Conservation (phyloP, 2,888 invertebrate species). For the Galeopsomyia nigrocyanea region DNA sequence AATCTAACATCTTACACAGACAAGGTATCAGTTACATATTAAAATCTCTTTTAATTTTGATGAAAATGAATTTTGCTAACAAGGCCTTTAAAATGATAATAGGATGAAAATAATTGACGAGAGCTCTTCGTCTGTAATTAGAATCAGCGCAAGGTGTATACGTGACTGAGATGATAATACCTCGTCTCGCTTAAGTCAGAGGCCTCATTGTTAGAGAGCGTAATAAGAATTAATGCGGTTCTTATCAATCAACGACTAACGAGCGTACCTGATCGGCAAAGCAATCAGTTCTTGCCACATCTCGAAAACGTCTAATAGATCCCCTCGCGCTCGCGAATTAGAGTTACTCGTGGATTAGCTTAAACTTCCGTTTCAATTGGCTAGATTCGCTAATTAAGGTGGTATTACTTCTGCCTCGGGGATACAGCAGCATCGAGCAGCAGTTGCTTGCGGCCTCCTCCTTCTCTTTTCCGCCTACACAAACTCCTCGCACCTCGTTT, state of each 20-base stretch:
- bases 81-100: too few relatives aligned
- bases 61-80: too few relatives aligned
- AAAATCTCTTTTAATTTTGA: too few relatives aligned
- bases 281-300: slow-evolving; percentile 24
- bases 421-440: slow-evolving; percentile 16
- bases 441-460: not conserved
- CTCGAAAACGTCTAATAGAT: not conserved
- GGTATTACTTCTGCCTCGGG: slow-evolving; percentile 46
- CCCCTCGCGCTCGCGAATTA: not conserved
- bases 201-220: too few relatives aligned
- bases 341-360: slow-evolving; percentile 37
- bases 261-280: slow-evolving; percentile 2
- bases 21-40: too few relatives aligned
- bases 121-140: too few relatives aligned
- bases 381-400: slow-evolving; percentile 51
- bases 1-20: too few relatives aligned
- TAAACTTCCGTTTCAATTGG: slow-evolving; percentile 52
- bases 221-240: too few relatives aligned
- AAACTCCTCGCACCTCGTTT: slow-evolving; percentile 10
- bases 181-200: too few relatives aligned
- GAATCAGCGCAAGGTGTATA: too few relatives aligned
- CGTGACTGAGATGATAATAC: too few relatives aligned
- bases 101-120: too few relatives aligned
- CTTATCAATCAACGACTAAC: not conserved
- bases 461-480: slow-evolving; percentile 24